Conservation (phyloP, 30 jellyfish, hydroid and myxozoan genomes). For the Sanderia malayensis region DNA sequence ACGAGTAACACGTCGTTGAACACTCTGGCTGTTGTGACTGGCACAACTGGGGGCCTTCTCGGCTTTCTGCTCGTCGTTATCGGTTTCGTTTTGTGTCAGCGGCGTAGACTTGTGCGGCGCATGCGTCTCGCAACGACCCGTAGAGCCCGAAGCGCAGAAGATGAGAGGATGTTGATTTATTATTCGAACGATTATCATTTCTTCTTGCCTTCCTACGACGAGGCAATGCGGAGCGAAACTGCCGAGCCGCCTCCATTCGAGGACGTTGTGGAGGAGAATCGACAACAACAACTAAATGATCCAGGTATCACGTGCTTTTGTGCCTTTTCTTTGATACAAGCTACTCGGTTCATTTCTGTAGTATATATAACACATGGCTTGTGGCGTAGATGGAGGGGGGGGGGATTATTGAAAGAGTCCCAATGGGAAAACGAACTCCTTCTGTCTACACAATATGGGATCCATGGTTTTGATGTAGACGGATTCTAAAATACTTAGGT, state of each 20-base stretch:
- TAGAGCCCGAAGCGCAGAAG: conserved; percentile 58
- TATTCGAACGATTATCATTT: conserved; percentile 87
- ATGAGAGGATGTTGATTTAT: conserved; percentile 78
- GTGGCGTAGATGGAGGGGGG: too few relatives aligned
- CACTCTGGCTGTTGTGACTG: conserved; percentile 84
- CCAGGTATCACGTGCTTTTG: too few relatives aligned
- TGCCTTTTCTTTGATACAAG: too few relatives aligned
- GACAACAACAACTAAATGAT: too few relatives aligned
- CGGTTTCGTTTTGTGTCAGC: conserved; percentile 83
- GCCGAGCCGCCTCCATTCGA: conserved; percentile 86
- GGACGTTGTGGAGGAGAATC: too few relatives aligned
- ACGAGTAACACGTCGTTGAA: conserved; percentile 58
- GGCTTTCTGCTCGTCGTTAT: conserved; percentile 72
- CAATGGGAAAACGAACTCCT: too few relatives aligned
- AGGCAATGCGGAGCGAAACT: conserved; percentile 80
- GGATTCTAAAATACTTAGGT: too few relatives aligned
- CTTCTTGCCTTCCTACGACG: conserved; percentile 91
- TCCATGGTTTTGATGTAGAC: too few relatives aligned
- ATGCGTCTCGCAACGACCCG: conserved; percentile 67
- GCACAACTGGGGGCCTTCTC: conserved; percentile 93
- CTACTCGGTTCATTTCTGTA: too few relatives aligned
- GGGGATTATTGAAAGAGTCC: too few relatives aligned
- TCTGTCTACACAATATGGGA: too few relatives aligned
- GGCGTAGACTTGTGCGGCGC: conserved; percentile 83
- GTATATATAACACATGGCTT: too few relatives aligned